Evolutionary conservation across 2,888 invertebrate species (phyloP).

Genomic region (Melanostoma scalare): DNA sequence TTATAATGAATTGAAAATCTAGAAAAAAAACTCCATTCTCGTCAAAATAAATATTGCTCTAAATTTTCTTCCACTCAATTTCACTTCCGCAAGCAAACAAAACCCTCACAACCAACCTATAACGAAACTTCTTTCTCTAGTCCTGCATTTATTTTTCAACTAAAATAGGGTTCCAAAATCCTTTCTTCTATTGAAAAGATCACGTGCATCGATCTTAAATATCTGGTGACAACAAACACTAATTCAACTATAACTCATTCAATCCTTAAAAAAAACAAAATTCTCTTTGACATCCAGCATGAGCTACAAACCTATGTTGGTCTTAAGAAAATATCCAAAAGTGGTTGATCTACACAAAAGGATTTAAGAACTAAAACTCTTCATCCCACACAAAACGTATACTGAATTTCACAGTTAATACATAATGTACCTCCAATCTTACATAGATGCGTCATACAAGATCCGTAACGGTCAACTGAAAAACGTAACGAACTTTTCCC

Average conservation of each 20-base stretch:
- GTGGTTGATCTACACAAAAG: conserved; percentile 47
- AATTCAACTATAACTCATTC: conserved; percentile 50
- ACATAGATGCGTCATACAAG: conserved; percentile 33
- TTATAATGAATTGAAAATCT: too few relatives aligned
- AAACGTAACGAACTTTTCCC: conserved; percentile 63
- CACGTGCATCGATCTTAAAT: conserved; percentile 27
- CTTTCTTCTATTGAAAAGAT: conserved; percentile 2
- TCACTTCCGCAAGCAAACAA: too few relatives aligned
- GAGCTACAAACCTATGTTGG: neutral
- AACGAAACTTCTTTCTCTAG: neutral
- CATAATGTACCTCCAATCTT: conserved; percentile 35
- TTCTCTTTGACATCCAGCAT: conserved; percentile 37
- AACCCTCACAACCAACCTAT: too few relatives aligned
- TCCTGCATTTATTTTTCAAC: neutral
- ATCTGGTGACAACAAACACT: conserved; percentile 34
- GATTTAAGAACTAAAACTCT: conserved; percentile 42
- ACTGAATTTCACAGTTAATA: neutral
- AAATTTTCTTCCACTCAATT: too few relatives aligned
- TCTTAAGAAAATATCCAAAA: conserved; percentile 33
- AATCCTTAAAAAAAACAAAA: conserved; percentile 45
- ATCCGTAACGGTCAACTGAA: conserved; percentile 62
- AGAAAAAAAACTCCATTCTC: too few relatives aligned
- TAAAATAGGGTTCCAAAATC: neutral
- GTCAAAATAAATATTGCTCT: too few relatives aligned
- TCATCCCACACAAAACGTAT: conserved; percentile 2